Percentiles rank a stretch among this genome's conserved stretches.
Conservation (phyloP, 1,140 invertebrate genomes). For the Meloidogyne chitwoodi region DNA sequence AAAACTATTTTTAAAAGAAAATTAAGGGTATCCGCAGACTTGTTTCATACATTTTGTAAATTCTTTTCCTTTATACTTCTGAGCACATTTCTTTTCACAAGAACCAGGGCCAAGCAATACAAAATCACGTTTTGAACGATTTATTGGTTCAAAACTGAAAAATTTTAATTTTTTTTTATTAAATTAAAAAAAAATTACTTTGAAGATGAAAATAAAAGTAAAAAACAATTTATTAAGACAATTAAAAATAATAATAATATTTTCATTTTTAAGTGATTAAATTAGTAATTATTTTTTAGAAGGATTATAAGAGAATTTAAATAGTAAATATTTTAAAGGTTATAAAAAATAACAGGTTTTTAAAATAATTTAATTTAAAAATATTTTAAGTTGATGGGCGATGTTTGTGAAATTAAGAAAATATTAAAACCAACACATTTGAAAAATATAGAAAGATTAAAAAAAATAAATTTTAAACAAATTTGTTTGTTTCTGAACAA, state of each 20-base stretch:
- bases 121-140: background rate
- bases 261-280: background rate
- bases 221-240: too few species aligned
- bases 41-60: background rate
- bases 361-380: too few species aligned
- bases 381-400: too few species aligned
- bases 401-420: too few species aligned
- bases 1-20: background rate
- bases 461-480: too few species aligned
- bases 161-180: background rate
- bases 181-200: background rate
- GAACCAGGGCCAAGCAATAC: background rate
- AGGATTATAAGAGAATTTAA: too few species aligned
- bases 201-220: background rate
- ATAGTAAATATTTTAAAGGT: too few species aligned
- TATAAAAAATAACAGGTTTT: too few species aligned
- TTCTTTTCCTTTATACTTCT: background rate
- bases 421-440: too few species aligned
- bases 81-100: background rate
- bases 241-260: background rate
- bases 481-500: too few species aligned
- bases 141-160: background rate
- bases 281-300: background rate
- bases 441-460: too few species aligned
- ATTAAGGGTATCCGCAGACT: background rate